phyloP scores from a whole-genome alignment of 2,797 vertebrate genomes.

The Coregonus sp. region DNA sequence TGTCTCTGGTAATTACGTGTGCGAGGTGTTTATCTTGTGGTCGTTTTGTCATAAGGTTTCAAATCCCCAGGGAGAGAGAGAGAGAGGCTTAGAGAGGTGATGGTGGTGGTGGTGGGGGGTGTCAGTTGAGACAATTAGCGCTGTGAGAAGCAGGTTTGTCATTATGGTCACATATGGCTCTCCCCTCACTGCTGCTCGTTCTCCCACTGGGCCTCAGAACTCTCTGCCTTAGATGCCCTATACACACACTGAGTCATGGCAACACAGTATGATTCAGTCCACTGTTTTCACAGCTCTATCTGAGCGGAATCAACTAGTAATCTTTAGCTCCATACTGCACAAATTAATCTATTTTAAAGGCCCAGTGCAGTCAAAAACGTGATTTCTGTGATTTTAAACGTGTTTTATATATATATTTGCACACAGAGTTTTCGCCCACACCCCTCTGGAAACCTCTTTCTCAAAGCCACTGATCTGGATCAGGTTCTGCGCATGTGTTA shows the following conservation, averaged over 20 bases:
- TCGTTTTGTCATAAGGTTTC: background rate
- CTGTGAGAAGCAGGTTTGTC: conserved; percentile 7
- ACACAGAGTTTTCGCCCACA: too few relatives aligned
- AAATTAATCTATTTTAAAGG: too few relatives aligned
- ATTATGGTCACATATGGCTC: conserved; percentile 15
- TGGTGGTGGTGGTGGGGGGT: too few relatives aligned
- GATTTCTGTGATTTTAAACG: too few relatives aligned
- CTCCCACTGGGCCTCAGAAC: background rate
- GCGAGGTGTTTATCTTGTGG: background rate
- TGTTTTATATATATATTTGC: too few relatives aligned
- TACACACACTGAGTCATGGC: background rate
- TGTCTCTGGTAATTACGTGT: background rate
- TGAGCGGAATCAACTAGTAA: background rate
- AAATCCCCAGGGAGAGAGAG: conserved; percentile 6
- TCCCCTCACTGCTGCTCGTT: background rate
- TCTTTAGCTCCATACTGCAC: too few relatives aligned
- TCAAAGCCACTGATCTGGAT: too few relatives aligned
- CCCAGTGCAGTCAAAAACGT: too few relatives aligned
- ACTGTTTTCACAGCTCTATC: background rate
- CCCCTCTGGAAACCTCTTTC: too few relatives aligned
- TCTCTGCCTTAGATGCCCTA: background rate
- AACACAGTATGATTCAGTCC: background rate
- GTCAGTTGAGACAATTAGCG: conserved; percentile 23
- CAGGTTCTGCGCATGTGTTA: too few relatives aligned
- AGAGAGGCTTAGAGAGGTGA: background rate